Conservation (phyloP, 2,888 invertebrate genomes). For the Drosophila phalerata region DNA sequence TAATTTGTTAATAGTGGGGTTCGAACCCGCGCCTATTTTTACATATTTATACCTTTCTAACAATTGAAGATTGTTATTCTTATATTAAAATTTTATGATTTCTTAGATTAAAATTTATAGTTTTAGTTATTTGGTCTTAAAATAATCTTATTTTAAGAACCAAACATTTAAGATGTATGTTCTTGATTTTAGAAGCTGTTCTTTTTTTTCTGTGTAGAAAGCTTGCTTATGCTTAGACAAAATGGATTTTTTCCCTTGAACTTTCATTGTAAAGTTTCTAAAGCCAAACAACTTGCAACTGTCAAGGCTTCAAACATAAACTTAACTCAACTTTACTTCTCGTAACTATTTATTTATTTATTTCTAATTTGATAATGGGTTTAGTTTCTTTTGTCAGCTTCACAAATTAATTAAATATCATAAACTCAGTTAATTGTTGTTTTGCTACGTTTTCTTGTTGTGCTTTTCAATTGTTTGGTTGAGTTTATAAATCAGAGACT, state of each 20-base stretch:
- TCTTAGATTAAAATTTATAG: no score
- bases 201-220: no score
- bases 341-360: neutral
- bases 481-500: conserved; percentile 20
- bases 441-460: neutral
- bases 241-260: conserved; percentile 10
- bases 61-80: no score
- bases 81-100: no score
- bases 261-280: conserved; percentile 1
- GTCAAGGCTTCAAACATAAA: neutral
- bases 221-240: conserved; percentile 16
- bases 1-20: no score
- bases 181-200: no score
- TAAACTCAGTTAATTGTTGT: neutral
- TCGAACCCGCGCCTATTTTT: no score
- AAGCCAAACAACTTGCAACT: neutral
- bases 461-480: conserved; percentile 1
- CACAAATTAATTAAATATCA: neutral
- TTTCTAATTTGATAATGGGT: neutral
- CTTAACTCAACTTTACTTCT: neutral
- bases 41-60: no score
- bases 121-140: no score
- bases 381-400: neutral
- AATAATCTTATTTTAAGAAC: no score
- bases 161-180: no score